Conservation (phyloP, 2,797 vertebrate species). For the Carcharodon carcharias region DNA sequence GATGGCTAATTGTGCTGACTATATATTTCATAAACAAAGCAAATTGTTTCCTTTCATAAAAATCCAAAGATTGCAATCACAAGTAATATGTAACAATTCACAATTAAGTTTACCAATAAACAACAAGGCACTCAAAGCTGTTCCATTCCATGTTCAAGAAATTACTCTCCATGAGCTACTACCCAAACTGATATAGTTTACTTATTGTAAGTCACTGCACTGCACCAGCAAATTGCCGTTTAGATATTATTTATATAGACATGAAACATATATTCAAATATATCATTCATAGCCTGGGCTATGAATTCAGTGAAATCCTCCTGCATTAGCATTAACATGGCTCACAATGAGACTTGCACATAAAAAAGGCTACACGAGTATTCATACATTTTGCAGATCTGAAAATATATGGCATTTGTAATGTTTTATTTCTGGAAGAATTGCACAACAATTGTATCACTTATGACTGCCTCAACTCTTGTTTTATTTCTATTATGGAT, state of each 20-base stretch:
- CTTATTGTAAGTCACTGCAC: background rate
- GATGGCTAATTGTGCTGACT: background rate
- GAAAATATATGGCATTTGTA: background rate
- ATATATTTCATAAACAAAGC: background rate
- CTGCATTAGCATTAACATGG: slow-evolving; percentile 2
- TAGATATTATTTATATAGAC: background rate
- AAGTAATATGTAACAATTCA: background rate
- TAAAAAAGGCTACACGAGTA: background rate
- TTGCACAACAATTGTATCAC: background rate
- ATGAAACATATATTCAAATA: slow-evolving; percentile 25
- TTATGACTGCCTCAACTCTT: background rate
- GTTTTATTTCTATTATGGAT: background rate
- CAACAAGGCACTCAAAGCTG: background rate
- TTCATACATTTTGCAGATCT: background rate
- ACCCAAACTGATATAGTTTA: background rate
- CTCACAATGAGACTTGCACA: background rate
- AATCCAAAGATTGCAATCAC: background rate
- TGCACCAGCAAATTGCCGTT: background rate
- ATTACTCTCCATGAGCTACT: background rate
- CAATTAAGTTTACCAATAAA: background rate
- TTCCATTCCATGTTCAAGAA: background rate
- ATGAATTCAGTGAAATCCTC: background rate
- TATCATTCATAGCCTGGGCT: background rate
- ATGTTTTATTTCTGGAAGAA: background rate
- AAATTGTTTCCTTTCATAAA: background rate